Base-by-base conservation (phyloP, 1,140 invertebrate species). In the Zaprionus capensis region DNA sequence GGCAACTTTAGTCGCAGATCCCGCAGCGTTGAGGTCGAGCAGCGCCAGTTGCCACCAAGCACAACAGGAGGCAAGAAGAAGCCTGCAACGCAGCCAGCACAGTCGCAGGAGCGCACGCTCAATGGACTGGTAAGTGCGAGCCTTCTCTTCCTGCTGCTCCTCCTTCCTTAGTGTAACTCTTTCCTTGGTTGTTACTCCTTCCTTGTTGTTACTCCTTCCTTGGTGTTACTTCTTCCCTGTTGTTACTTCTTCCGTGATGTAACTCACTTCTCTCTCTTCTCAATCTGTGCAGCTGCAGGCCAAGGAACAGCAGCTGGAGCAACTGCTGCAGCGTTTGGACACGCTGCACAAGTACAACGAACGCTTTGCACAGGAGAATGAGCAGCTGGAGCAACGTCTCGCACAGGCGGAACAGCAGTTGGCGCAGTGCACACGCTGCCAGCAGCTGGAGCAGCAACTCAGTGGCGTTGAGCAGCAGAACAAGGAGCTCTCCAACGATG, bases 401-500 rank as follows among this genome's bases (percentile, higher is more conserved):
- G n/a, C 55, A 0, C 61, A 80, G 56, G 75, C 75, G 2, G 64
- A 83, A 59, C 58, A 83, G 69, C 77, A 88, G 24, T 38, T 87
- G 46, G 62, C 49, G 12, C 80, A 65, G 20, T 94, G 93, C 57
- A 44, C 87, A 2, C 88, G 92, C 26, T 92, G 93, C 24, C 91
- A 93, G 55, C 90, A 91, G 73, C 58, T 91, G 2, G 83, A 53
- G 1, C 71, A 85, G 28, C 91, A 94, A 15, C 84, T 94, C 26
- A 77, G 92, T 55, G 83, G 71, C 28, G 77, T 94, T 34, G 92
- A 91, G 28, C 84, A 84, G 4, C 93, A 94, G 44, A 96, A 95
- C 82, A 78, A 88, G 57, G 93, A 94, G 38, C 82, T 95, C 5
- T 91, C 90, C 24, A 94, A 95, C 79, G 96, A 96, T 84, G 91